Percentiles rank a stretch among this genome's conserved stretches.
Evolutionary conservation across 2,113 vertebrate genomes (phyloP).

Genomic region (Syngnathoides biaculeatus): DNA sequence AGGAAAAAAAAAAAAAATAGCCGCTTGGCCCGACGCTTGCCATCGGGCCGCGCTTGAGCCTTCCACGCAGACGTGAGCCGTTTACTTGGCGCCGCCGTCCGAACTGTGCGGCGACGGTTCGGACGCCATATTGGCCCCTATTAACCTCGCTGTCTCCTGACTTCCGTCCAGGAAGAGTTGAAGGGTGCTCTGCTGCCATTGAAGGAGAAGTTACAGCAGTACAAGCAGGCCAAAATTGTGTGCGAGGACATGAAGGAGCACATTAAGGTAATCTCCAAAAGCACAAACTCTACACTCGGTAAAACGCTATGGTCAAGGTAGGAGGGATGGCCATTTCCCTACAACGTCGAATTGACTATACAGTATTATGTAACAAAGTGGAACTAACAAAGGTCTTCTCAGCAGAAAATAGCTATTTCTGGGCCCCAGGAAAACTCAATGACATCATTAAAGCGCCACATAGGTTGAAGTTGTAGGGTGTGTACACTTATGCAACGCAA

Average conservation of each 20-base stretch:
- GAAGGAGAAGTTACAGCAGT: conserved; percentile 69
- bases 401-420: too few relatives aligned
- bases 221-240: conserved; percentile 53
- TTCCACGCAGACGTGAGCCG: background rate
- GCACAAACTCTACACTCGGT: background rate
- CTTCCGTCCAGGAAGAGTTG: conserved; percentile 68
- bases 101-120: conserved; percentile 5
- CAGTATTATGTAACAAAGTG: too few relatives aligned
- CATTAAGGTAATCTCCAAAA: conserved; percentile 63
- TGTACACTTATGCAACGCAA: too few relatives aligned
- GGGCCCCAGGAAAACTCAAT: too few relatives aligned
- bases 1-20: too few relatives aligned
- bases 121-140: background rate
- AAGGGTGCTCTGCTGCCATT: conserved; percentile 68
- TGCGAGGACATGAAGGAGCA: conserved; percentile 70
- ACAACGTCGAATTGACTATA: too few relatives aligned
- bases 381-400: too few relatives aligned
- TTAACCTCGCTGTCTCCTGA: conserved; percentile 5
- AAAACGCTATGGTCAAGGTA: background rate
- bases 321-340: too few relatives aligned
- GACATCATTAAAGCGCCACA: too few relatives aligned
- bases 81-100: conserved; percentile 7
- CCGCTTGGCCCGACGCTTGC: conserved; percentile 6
- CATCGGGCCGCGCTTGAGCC: background rate
- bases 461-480: too few relatives aligned